Evolutionary conservation across 2,888 invertebrate genomes (phyloP).

Genomic region (Melinaea menophilus): DNA sequence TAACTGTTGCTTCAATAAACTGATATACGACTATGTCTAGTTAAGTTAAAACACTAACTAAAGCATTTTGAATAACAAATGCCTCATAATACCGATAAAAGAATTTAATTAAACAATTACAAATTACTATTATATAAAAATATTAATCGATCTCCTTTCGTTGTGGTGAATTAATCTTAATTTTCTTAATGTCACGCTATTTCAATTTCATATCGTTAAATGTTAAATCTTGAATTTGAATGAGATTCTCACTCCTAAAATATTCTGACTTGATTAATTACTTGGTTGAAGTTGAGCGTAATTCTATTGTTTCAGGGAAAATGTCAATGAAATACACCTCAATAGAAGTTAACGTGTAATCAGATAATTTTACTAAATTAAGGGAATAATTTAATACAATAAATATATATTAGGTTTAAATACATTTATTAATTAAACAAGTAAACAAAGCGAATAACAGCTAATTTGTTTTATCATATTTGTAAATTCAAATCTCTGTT

Average conservation of each 20-base stretch:
- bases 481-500: background rate
- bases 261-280: slow-evolving; percentile 4
- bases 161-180: background rate
- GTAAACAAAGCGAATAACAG: no score
- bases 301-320: slow-evolving; percentile 2
- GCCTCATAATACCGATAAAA: no score
- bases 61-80: no score
- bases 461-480: background rate
- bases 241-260: background rate
- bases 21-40: no score
- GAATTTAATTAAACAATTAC: no score
- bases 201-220: background rate
- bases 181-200: background rate
- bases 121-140: background rate
- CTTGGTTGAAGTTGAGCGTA: background rate
- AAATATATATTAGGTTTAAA: no score
- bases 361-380: background rate
- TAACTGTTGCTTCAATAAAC: no score
- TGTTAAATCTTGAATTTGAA: slow-evolving; percentile 3
- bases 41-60: no score
- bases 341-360: background rate
- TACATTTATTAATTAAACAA: no score
- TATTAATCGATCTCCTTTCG: background rate
- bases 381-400: no score
- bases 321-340: background rate